Conservation (phyloP, 2,113 vertebrate species). For the Misgurnus mizolepis region DNA sequence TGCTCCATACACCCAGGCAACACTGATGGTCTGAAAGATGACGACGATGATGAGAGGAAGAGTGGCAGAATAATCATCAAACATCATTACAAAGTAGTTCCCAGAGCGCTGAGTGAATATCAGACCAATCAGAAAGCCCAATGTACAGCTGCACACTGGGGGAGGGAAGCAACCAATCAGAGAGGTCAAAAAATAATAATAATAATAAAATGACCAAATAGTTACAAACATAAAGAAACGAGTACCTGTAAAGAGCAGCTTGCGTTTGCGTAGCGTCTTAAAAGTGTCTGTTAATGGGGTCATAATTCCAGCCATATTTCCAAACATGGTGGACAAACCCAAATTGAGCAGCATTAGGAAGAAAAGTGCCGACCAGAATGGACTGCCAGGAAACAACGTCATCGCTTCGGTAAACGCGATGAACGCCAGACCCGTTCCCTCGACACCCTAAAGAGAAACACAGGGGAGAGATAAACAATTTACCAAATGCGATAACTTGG, state of each 20-base stretch:
- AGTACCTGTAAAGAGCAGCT: slow-evolving; percentile 75
- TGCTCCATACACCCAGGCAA: slow-evolving; percentile 82
- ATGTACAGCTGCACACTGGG: slow-evolving; percentile 71
- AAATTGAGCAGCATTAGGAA: slow-evolving; percentile 82
- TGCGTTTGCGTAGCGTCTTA: slow-evolving; percentile 68
- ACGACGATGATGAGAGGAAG: slow-evolving; percentile 80
- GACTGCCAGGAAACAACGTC: slow-evolving; percentile 75
- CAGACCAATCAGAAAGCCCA: slow-evolving; percentile 77
- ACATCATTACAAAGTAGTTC: slow-evolving; percentile 83
- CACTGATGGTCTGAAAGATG: slow-evolving; percentile 77
- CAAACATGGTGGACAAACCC: slow-evolving; percentile 78
- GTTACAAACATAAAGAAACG: not conserved
- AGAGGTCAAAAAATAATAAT: not conserved
- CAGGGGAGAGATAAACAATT: not conserved
- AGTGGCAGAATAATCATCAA: slow-evolving; percentile 78
- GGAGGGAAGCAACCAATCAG: slow-evolving; percentile 11
- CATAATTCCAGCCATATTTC: slow-evolving; percentile 80
- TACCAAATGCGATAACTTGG: too few species aligned
- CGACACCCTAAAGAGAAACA: slow-evolving; percentile 69
- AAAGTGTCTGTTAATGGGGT: slow-evolving; percentile 80
- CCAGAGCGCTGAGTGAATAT: slow-evolving; percentile 80
- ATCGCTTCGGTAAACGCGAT: slow-evolving; percentile 81
- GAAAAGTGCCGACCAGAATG: slow-evolving; percentile 82
- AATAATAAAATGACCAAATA: not conserved
- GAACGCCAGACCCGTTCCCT: slow-evolving; percentile 78